Conservation (phyloP, 2,113 vertebrate species). For the Pseudorasbora parva region DNA sequence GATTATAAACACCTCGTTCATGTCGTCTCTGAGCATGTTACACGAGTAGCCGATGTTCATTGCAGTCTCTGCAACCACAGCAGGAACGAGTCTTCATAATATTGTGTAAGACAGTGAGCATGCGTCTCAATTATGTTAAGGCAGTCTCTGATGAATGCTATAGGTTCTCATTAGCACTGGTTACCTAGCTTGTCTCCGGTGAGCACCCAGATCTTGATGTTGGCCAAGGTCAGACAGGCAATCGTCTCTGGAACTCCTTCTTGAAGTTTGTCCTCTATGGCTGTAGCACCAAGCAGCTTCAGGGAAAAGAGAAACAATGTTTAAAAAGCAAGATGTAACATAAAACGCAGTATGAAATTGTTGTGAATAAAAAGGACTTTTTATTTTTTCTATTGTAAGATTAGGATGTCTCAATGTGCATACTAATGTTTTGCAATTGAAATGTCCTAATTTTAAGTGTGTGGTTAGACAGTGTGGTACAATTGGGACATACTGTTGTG, state of each 20-base stretch:
- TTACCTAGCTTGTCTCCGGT: conserved; percentile 89
- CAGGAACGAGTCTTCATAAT: neutral
- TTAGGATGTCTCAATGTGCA: too few species aligned
- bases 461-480: too few species aligned
- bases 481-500: too few species aligned
- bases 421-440: too few species aligned
- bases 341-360: neutral
- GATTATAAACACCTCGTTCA: conserved; percentile 82
- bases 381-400: too few species aligned
- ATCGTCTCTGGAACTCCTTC: conserved; percentile 85
- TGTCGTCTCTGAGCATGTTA: conserved; percentile 82
- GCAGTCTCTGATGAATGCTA: neutral
- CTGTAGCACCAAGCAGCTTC: conserved; percentile 86
- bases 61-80: conserved; percentile 79
- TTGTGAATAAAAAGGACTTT: too few species aligned
- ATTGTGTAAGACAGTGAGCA: neutral
- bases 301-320: conserved; percentile 45
- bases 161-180: neutral
- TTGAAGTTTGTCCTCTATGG: conserved; percentile 87
- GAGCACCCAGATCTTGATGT: conserved; percentile 88
- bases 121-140: neutral
- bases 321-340: neutral
- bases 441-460: too few species aligned
- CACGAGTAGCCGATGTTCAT: conserved; percentile 86
- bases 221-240: conserved; percentile 77